phyloP scores from a whole-genome alignment of 2,888 invertebrate species.

The Himalopsyche anomala region DNA sequence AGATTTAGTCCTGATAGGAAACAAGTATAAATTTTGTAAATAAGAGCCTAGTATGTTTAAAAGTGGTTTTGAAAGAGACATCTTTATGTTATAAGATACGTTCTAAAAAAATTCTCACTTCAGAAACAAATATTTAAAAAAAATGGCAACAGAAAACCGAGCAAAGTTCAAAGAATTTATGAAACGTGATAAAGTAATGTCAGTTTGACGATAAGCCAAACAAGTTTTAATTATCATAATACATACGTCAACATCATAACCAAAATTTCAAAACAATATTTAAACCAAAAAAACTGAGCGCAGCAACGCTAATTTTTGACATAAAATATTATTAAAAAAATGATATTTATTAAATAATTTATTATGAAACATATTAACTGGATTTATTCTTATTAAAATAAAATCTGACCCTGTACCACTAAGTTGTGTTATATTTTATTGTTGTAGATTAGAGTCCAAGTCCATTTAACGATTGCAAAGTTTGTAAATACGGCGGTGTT shows the following conservation, averaged over 20 bases:
- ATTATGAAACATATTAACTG: too few species aligned
- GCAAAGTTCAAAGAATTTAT: background rate
- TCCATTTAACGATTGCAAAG: background rate
- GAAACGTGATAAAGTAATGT: background rate
- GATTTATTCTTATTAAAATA: too few species aligned
- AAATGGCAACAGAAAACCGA: background rate
- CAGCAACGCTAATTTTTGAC: too few species aligned
- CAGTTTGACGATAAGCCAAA: background rate
- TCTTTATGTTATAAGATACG: slow-evolving; percentile 69
- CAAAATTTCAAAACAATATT: slow-evolving; percentile 1
- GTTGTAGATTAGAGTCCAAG: too few species aligned
- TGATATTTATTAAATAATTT: too few species aligned
- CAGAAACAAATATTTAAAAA: background rate
- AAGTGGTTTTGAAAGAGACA: slow-evolving; percentile 85
- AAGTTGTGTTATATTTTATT: too few species aligned
- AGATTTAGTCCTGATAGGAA: slow-evolving; percentile 87
- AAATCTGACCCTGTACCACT: too few species aligned
- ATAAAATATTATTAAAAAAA: too few species aligned
- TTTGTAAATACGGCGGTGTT: background rate
- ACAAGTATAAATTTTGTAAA: slow-evolving; percentile 84
- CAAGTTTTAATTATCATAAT: background rate
- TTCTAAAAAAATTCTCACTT: background rate
- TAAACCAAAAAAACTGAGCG: too few species aligned
- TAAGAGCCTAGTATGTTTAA: slow-evolving; percentile 83
- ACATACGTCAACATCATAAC: background rate